Conservation (phyloP, 1,140 invertebrate species). For the Heliconius eleuchia region DNA sequence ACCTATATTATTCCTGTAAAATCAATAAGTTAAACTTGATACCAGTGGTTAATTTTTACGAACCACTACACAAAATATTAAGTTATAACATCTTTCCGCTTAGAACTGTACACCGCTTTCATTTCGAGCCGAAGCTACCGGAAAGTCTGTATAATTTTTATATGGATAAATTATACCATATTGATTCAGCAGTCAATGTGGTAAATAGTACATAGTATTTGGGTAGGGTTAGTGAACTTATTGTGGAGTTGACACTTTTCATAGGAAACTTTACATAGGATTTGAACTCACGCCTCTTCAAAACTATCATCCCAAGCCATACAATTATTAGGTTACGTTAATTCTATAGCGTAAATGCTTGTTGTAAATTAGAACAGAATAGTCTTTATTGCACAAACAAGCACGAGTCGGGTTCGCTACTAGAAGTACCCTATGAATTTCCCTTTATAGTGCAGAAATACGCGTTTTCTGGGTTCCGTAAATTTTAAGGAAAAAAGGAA, state of each 20-base stretch:
- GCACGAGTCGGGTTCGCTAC: too few species aligned
- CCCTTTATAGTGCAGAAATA: too few species aligned
- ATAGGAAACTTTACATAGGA: too few species aligned
- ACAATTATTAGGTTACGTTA: too few species aligned
- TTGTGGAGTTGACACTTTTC: too few species aligned
- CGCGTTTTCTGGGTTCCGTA: too few species aligned
- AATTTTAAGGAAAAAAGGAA: too few species aligned
- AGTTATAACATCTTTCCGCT: background rate
- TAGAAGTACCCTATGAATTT: too few species aligned
- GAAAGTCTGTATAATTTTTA: background rate
- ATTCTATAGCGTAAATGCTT: too few species aligned
- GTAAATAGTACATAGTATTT: background rate
- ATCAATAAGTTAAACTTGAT: background rate
- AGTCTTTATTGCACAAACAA: too few species aligned
- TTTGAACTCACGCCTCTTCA: background rate
- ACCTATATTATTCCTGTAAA: background rate
- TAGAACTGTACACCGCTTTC: background rate
- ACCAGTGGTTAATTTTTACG: background rate
- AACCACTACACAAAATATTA: background rate
- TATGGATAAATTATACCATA: background rate
- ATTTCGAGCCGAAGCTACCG: background rate
- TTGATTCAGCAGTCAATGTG: background rate
- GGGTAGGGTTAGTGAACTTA: background rate
- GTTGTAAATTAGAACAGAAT: too few species aligned
- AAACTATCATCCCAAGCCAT: too few species aligned